phyloP scores from a whole-genome alignment of 2,888 invertebrate species.

The Melipona beecheii region DNA sequence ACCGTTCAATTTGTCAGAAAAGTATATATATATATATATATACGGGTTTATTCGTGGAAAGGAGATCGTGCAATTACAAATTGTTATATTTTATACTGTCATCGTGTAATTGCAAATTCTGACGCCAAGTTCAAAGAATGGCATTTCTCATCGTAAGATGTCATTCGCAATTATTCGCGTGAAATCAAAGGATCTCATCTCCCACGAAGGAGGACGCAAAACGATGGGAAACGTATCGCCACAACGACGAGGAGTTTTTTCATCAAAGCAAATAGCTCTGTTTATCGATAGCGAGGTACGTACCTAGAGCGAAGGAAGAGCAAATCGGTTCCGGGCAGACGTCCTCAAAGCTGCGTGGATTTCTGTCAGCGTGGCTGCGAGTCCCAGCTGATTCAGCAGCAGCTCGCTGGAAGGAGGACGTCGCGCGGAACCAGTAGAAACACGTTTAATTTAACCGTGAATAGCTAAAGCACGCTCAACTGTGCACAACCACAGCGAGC shows the following conservation, averaged over 20 bases:
- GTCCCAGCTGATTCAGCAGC: neutral
- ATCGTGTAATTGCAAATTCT: too few species aligned
- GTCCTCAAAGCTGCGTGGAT: neutral
- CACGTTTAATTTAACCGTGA: conserved; percentile 48
- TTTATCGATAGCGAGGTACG: neutral
- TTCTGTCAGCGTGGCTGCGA: neutral
- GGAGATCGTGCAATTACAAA: too few species aligned
- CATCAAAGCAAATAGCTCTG: neutral
- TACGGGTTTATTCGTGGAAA: too few species aligned
- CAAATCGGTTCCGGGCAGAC: neutral
- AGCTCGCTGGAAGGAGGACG: neutral
- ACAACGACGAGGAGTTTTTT: neutral
- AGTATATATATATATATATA: too few species aligned
- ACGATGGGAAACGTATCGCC: neutral
- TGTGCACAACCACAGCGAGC: conserved; percentile 26
- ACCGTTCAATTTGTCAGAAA: too few species aligned
- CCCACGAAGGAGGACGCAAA: too few species aligned
- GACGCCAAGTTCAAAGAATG: too few species aligned
- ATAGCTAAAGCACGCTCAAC: conserved; percentile 13
- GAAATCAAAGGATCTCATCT: too few species aligned
- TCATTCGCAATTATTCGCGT: too few species aligned
- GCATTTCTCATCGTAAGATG: too few species aligned
- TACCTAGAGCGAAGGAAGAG: neutral
- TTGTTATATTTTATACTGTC: too few species aligned
- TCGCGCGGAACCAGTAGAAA: neutral